Evolutionary conservation across 2,113 vertebrate genomes (phyloP), one percentile per base, ranked within the genome.

Genomic region (Megaceryle torquata): DNA sequence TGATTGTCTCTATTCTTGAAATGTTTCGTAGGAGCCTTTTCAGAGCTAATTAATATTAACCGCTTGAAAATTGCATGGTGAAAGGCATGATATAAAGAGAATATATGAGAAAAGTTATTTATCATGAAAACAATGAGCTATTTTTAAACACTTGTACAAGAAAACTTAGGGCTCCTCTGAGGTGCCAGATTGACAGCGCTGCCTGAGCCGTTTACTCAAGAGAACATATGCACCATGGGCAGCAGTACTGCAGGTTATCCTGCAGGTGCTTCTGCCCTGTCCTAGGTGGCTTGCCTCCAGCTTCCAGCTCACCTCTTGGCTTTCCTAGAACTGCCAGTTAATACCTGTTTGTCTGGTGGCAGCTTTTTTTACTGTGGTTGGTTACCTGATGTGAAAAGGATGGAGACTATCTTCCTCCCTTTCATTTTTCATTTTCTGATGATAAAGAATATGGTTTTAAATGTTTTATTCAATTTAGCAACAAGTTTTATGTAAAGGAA

Each of bases 11-110:
- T 88, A 4, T 54, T 81, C 53, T 68, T 93, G 69, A 94, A 93
- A 78, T 60, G 44, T 25, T 89, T 86, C 67, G 50, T 17, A 82
- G 84, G 31, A 74, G 60, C 46, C 90, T 86, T 95, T 86, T 61
- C 86, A 93, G 69, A 83, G 29, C 69, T 94, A 94, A 93, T 93
- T 93, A 95, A 94, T 88, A 91, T 64, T 93, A 94, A 81, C 39
- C 7, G 64, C 69, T 88, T 70, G 31, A 93, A 96, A 88, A 84
- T 19, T 83, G 46, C 61, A 80, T 60, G 35, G 61, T 76, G 65
- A 65, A 94, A 82, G 19, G 16, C 69, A 10, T 2, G 1, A 18
- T 81, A 74, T 35, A 95, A 92, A 53, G 53, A n/a, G 26, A 78
- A 76, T 78, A 63, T 18, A 67, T 28, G 33, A n/a, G 56, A n/a